A percentile compares a stretch with the other conserved stretches of the same genome.
Evolutionary conservation across 2,797 vertebrate genomes (phyloP).

Genomic region (Sebastes miniatus): DNA sequence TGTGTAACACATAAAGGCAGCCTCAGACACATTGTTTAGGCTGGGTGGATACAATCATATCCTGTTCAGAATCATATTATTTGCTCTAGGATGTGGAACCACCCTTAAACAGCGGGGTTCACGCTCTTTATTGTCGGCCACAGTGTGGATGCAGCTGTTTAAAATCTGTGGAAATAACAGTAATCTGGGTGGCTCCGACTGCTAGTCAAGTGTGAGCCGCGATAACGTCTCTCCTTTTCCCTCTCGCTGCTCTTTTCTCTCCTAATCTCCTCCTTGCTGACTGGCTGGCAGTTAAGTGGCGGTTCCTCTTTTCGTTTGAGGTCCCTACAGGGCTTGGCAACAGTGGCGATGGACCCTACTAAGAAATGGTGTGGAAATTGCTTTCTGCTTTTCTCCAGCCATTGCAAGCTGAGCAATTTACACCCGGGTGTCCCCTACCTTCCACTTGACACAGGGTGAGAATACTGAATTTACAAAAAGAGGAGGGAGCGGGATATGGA

Average conservation of each 20-base stretch:
- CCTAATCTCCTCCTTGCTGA: constrained; percentile 72
- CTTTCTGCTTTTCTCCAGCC: constrained; percentile 71
- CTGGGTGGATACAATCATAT: constrained; percentile 5
- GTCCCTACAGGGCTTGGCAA: constrained; percentile 63
- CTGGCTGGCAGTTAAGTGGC: constrained; percentile 62
- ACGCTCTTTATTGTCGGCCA: constrained; percentile 30
- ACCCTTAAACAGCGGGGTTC: constrained; percentile 31
- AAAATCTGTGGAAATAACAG: constrained; percentile 64
- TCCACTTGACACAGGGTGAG: constrained; percentile 67
- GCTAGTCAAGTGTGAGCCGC: constrained; percentile 61
- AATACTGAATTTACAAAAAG: constrained; percentile 55
- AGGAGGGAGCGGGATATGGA: constrained; percentile 16
- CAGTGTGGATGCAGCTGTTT: constrained; percentile 56
- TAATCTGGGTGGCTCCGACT: constrained; percentile 65
- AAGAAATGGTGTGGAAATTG: constrained; percentile 80
- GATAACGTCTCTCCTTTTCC: constrained; percentile 64
- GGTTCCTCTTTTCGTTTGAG: constrained; percentile 53
- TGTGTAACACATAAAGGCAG: constrained; percentile 1
- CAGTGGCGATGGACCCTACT: constrained; percentile 52
- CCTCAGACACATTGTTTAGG: constrained; percentile 1
- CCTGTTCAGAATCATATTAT: constrained; percentile 29
- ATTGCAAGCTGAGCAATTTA: constrained; percentile 77
- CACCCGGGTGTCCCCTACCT: constrained; percentile 64
- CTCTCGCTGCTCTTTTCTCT: constrained; percentile 50
- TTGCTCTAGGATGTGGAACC: constrained; percentile 35